Evolutionary conservation across 2,113 vertebrate species (phyloP).

Genomic region (Coryphaenoides rupestris): DNA sequence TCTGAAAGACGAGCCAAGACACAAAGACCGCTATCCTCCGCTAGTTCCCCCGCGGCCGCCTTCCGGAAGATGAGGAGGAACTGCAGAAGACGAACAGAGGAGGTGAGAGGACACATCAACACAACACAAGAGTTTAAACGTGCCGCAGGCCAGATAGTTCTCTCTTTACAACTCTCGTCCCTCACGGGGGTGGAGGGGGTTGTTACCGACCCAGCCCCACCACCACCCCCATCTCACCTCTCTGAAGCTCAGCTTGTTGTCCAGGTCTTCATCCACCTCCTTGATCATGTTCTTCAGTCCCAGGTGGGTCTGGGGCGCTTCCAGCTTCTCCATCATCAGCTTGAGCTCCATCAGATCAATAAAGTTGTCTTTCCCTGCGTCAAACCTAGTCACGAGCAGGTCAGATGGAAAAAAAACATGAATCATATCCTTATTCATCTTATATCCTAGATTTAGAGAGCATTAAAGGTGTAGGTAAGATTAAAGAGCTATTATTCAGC

Average conservation of each 20-base stretch:
- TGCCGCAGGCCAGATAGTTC: no score
- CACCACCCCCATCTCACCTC: slow-evolving; percentile 73
- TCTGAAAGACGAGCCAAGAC: slow-evolving; percentile 88
- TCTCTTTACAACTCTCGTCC: neutral
- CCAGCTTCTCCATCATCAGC: slow-evolving; percentile 96
- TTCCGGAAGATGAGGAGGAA: slow-evolving; percentile 96
- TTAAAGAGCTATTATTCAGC: neutral
- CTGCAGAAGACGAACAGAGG: slow-evolving; percentile 55
- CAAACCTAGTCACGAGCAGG: slow-evolving; percentile 71
- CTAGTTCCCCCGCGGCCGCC: slow-evolving; percentile 86
- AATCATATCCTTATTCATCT: neutral
- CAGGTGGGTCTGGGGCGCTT: slow-evolving; percentile 89
- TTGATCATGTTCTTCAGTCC: slow-evolving; percentile 97
- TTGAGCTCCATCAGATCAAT: slow-evolving; percentile 97
- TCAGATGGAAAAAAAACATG: neutral
- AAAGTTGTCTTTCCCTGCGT: slow-evolving; percentile 84
- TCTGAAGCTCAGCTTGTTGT: slow-evolving; percentile 91
- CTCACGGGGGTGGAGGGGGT: no score
- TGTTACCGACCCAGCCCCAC: no score
- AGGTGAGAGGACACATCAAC: neutral
- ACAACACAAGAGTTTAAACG: no score
- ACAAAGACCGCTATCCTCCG: slow-evolving; percentile 86
- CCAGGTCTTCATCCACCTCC: slow-evolving; percentile 94
- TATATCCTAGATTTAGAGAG: no score
- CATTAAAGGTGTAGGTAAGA: no score